Conservation (phyloP, 2,113 vertebrate genomes). For the Saccopteryx bilineata region DNA sequence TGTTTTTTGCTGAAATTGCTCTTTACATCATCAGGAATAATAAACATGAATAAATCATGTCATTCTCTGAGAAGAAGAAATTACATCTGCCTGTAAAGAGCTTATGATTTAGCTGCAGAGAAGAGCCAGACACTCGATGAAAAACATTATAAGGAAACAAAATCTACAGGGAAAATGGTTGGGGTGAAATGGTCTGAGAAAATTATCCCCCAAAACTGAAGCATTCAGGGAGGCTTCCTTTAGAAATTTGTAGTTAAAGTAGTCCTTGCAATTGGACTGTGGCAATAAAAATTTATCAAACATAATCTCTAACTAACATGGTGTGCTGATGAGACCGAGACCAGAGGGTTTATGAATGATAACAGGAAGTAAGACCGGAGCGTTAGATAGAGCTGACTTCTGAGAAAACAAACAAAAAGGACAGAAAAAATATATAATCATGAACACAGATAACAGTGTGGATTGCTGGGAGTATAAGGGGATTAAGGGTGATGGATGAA, state of each 20-base stretch:
- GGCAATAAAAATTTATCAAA: neutral
- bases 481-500: no score
- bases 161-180: neutral
- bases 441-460: no score
- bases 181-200: neutral
- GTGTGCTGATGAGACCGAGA: neutral
- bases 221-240: neutral
- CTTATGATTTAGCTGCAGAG: constrained; percentile 16
- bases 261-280: neutral
- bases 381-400: neutral
- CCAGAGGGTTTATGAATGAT: neutral
- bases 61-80: constrained; percentile 8
- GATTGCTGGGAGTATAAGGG: no score
- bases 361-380: neutral
- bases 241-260: neutral
- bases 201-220: neutral
- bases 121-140: neutral
- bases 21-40: constrained; percentile 45
- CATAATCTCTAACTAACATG: neutral
- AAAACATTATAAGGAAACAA: neutral
- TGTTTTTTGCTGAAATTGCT: neutral
- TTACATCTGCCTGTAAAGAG: neutral
- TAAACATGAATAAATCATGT: constrained; percentile 43
- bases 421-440: no score
- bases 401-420: neutral